These are phyloP conservation scores for Drosophila infuscata DNA, from an alignment of 2,888 invertebrate species.

Conservation along the genomic window DNA sequence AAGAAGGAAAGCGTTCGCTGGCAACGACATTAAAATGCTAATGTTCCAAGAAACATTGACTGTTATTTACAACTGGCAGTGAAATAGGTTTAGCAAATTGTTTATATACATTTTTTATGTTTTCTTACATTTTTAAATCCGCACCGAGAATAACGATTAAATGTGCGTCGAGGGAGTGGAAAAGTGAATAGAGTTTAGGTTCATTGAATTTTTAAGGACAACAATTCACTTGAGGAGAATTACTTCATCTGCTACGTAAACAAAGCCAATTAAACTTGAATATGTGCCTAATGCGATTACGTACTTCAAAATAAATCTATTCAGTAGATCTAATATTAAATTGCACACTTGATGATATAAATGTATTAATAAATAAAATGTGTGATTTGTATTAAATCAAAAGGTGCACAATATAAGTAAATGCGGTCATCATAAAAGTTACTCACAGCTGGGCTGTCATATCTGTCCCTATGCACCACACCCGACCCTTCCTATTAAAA, in stretches of 20 bases:
- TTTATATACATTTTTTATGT: constrained; percentile 1
- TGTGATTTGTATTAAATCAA: background rate
- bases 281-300: background rate
- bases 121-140: background rate
- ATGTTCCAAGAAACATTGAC: constrained; percentile 18
- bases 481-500: constrained; percentile 5
- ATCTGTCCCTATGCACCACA: background rate
- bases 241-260: background rate
- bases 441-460: constrained; percentile 24
- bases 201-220: background rate
- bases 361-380: no score
- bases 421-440: constrained; percentile 45
- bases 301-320: background rate
- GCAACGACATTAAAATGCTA: constrained; percentile 41
- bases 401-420: constrained; percentile 4
- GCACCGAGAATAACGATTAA: background rate
- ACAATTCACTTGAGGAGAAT: background rate
- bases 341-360: background rate
- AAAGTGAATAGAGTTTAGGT: background rate
- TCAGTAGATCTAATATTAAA: background rate
- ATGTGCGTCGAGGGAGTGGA: background rate
- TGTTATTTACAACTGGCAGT: constrained; percentile 8
- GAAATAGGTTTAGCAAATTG: constrained; percentile 5
- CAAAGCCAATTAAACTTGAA: background rate
- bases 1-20: constrained; percentile 20